phyloP scores from a whole-genome alignment of 1,140 invertebrate genomes.

The Papilio helenus region DNA sequence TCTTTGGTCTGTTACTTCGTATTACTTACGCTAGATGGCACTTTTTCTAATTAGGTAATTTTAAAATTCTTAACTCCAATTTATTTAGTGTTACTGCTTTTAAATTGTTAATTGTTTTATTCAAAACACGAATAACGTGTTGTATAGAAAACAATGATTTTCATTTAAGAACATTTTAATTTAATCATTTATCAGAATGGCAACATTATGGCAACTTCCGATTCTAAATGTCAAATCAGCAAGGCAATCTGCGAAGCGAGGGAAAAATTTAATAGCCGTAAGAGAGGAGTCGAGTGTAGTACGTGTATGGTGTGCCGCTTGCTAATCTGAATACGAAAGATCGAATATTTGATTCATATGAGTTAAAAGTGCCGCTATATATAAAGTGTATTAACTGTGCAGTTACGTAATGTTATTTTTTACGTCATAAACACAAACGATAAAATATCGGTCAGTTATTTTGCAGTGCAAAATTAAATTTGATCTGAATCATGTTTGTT shows the following conservation, averaged over 20 bases:
- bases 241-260: conserved; percentile 42
- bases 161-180: background rate
- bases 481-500: conserved; percentile 56
- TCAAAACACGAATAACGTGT: background rate
- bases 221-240: conserved; percentile 42
- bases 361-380: conserved; percentile 5
- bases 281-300: conserved; percentile 31
- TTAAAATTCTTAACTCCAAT: background rate
- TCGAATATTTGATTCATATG: background rate
- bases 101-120: background rate
- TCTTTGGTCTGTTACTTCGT: background rate
- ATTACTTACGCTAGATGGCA: background rate
- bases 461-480: conserved; percentile 51
- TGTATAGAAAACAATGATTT: background rate
- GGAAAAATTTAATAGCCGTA: conserved; percentile 48
- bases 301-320: conserved; percentile 40
- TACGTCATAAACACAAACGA: background rate
- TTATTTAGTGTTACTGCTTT: too few species aligned
- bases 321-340: conserved; percentile 44
- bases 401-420: conserved; percentile 29
- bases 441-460: conserved; percentile 40
- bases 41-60: background rate
- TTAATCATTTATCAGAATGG: background rate
- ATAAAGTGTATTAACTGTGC: background rate
- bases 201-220: conserved; percentile 33